Percentiles rank a stretch among this genome's conserved stretches.
These are phyloP conservation scores for Bombus confusus DNA, from an alignment of 1,140 invertebrate species.

Conservation along the genomic window DNA sequence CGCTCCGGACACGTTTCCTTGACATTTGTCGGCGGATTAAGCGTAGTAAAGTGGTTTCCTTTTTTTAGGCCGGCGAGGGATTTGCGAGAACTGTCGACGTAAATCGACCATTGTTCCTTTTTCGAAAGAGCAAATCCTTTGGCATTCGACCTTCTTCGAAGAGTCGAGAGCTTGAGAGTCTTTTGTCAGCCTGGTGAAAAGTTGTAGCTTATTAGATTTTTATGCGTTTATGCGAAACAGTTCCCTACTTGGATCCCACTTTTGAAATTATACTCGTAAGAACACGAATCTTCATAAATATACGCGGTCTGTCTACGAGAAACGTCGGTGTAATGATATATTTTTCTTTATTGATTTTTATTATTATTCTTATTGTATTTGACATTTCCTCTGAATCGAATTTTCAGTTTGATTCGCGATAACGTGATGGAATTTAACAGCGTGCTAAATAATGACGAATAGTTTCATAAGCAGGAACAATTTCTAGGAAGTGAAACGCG, in stretches of 20 bases:
- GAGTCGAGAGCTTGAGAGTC: no score
- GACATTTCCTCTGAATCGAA: background rate
- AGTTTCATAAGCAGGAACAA: background rate
- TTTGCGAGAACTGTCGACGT: constrained; percentile 1
- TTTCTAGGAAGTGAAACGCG: constrained; percentile 39
- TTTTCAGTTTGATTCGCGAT: background rate
- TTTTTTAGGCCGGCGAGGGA: background rate
- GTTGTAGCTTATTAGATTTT: background rate
- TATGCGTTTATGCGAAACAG: no score
- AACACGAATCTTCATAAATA: no score
- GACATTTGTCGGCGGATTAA: constrained; percentile 43
- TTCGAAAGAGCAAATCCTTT: constrained; percentile 4
- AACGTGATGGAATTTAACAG: no score
- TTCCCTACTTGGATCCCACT: no score
- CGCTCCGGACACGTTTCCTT: background rate
- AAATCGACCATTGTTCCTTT: constrained; percentile 27
- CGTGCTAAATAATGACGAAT: background rate
- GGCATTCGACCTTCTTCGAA: background rate
- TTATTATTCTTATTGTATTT: no score
- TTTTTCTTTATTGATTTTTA: no score
- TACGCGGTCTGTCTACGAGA: no score
- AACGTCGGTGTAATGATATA: no score
- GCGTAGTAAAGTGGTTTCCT: background rate
- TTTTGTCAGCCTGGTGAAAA: background rate
- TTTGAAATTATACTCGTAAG: background rate